Evolutionary conservation across 1,140 invertebrate genomes (phyloP), one percentile per base, ranked within the genome.

Genomic region (Drosophila ohnishii): DNA sequence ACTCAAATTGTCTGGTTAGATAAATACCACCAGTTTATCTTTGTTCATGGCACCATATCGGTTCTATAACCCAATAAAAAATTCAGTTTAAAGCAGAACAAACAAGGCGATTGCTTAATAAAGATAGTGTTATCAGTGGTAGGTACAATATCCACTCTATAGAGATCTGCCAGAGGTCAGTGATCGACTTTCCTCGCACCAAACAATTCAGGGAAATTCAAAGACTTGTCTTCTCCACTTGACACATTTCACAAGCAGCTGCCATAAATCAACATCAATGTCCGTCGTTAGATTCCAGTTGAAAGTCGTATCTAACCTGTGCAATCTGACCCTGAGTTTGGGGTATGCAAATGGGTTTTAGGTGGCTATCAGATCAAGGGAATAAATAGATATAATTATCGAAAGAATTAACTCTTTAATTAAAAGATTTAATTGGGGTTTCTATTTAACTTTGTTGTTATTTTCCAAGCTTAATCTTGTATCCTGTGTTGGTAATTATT

Each of bases 191-290:
- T 55, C 19, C 50, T 53, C 9, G 50, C 32, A 37, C 13, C 13
- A 25, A 55, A 55, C 32, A 56, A 25, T 25, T 37, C 32, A n/a
- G 22, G 53, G 53, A 56, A 40, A 40, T 39, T 40, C 22, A n/a
- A 16, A 0, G 34, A 56, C 25, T 28, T 32, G 19, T 0, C 16
- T 34, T 45, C 5, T 14, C 50, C 3, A 37, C 22, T 11, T 59
- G 35, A 39, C 16, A 44, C 13, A 42, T 64, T 61, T 61, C 57
- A 34, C 39, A 57, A 28, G 14, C 56, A 61, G 13, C 11, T 42
- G 37, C 55, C 53, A 59, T 42, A 59, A 63, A 63, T 59, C 37
- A 62, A 56, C 30, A 55, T 35, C 22, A 53, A 35, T 35, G 16
- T 5, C 16, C 50, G 0, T 30, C 25, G 14, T 28, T 22, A 48